Percentiles rank a stretch among this genome's conserved stretches.
Conservation (phyloP, 2,797 vertebrate species). For the Enteromius mattozi region DNA sequence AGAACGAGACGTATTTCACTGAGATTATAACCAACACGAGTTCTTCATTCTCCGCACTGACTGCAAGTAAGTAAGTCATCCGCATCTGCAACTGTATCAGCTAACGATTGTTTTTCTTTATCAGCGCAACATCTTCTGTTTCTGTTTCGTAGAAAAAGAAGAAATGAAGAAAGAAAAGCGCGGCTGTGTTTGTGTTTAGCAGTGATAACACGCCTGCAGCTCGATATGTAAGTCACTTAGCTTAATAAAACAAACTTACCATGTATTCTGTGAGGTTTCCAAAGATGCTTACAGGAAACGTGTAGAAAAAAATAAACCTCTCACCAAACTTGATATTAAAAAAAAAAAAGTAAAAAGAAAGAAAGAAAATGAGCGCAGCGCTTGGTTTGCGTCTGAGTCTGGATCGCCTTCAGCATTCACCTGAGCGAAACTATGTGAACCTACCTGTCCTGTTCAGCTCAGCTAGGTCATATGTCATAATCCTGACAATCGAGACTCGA, state of each 20-base stretch:
- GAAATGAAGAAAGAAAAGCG: too few relatives aligned
- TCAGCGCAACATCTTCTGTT: too few relatives aligned
- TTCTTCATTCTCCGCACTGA: too few relatives aligned
- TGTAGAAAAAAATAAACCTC: not conserved
- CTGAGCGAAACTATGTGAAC: constrained; percentile 38
- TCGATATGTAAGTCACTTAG: not conserved
- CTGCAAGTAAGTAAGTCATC: not conserved
- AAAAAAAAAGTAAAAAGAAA: not conserved
- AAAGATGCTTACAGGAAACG: not conserved
- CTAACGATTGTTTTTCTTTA: too few relatives aligned
- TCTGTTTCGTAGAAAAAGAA: not conserved
- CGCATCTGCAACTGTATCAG: not conserved
- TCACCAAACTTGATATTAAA: constrained; percentile 3
- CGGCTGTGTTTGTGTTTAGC: too few relatives aligned
- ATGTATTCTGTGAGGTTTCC: not conserved
- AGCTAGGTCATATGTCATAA: not conserved
- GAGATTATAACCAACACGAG: not conserved
- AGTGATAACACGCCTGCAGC: too few relatives aligned
- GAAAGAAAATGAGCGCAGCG: not conserved
- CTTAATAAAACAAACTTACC: not conserved
- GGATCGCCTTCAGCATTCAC: not conserved
- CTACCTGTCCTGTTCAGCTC: constrained; percentile 12
- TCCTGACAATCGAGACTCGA: not conserved
- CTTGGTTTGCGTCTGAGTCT: not conserved
- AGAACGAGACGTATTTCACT: too few relatives aligned